phyloP scores from a whole-genome alignment of 2,888 invertebrate genomes.

The Eueremaeus valkanovi region DNA sequence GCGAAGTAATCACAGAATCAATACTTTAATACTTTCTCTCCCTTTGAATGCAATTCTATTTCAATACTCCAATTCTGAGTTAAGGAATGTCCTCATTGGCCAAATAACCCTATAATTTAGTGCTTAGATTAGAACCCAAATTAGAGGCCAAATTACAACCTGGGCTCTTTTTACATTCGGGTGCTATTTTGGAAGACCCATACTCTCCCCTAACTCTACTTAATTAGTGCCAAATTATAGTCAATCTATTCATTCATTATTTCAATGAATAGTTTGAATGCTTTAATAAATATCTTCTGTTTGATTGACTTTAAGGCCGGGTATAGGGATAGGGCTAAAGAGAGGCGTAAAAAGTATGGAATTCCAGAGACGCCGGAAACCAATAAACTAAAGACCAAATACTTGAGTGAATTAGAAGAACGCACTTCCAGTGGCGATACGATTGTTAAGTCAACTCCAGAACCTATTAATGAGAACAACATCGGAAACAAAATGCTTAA shows the following conservation, averaged over 20 bases:
- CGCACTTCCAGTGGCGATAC: not conserved
- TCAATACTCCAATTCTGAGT: too few species aligned
- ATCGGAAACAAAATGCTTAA: constrained; percentile 91
- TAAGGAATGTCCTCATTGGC: too few species aligned
- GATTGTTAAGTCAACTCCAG: not conserved
- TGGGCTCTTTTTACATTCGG: too few species aligned
- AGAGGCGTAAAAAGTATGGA: constrained; percentile 86
- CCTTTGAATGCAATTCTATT: not conserved
- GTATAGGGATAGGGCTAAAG: constrained; percentile 94
- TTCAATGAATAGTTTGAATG: too few species aligned
- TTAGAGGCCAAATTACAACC: too few species aligned
- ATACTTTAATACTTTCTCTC: not conserved
- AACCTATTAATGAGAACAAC: constrained; percentile 70
- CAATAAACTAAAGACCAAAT: constrained; percentile 65
- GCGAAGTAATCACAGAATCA: constrained; percentile 40
- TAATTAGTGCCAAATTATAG: too few species aligned
- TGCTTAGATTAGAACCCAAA: too few species aligned
- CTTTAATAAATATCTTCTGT: too few species aligned
- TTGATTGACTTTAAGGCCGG: constrained; percentile 46
- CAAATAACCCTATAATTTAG: too few species aligned
- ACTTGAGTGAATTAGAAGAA: constrained; percentile 58
- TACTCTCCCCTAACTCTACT: too few species aligned
- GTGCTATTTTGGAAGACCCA: too few species aligned
- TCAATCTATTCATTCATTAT: too few species aligned
- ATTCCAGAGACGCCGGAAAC: constrained; percentile 74